Base-by-base conservation (phyloP, 2,113 vertebrate species). In the Rhizomys pruinosus region DNA sequence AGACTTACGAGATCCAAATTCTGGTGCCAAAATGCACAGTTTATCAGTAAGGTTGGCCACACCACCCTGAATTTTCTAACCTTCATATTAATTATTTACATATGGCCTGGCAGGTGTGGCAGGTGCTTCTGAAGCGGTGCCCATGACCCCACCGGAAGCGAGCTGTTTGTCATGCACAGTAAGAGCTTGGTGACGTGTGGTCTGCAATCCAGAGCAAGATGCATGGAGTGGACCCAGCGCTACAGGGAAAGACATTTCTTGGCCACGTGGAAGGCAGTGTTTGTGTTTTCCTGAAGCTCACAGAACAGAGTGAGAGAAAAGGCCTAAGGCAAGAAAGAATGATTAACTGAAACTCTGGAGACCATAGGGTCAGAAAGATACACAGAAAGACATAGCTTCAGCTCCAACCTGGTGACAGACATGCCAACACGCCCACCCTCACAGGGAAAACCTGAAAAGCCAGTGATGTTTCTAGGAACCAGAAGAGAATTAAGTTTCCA, bases 161-260 rank as follows among this genome's bases (percentile, higher is more conserved):
- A 15, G 8, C 6, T 57, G n/a, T 64, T 52, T 39, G 37, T 44
- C 39, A 15, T 0, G 37, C 61, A 47, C 12, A 44, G 11, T 15
- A 8, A 80, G 25, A 37, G 5, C 11, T n/a, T n/a, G 17, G 37
- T 0, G 1, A 25, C 3, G 68, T 22, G 39, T 1, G 7, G 10
- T 44, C 72, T 71, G 68, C 57, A 12, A 32, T 6, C 52, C 12
- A 32, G 42, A 47, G 17, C 22, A 27, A 86, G 61, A 59, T 37
- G 5, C 17, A 8, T 13, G 3, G 23, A 47, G 13, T 39, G 42
- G 74, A n/a, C 59, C 42, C 1, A 5, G 52, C 23, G 52, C 11
- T 6, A 32, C 27, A 37, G 29, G 7, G 12, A 64, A 79, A 13
- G 44, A 27, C 68, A 22, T 47, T 89, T 91, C 73, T 19, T 12